These are phyloP conservation scores for Agrochola lychnidis DNA, from an alignment of 2,888 invertebrate species.

Conservation along the genomic window DNA sequence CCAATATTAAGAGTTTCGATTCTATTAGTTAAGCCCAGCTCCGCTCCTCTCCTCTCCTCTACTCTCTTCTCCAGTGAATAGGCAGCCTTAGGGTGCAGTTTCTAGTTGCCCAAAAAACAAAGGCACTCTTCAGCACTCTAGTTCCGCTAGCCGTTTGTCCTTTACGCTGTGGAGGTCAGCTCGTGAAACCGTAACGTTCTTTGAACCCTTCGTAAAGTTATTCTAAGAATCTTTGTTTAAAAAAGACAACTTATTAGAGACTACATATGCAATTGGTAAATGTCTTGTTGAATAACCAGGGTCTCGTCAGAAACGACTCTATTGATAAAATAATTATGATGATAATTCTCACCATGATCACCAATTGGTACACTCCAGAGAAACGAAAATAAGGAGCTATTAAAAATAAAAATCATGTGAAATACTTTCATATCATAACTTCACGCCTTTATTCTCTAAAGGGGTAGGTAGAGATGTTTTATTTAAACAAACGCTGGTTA, in stretches of 20 bases:
- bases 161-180: conserved; percentile 8
- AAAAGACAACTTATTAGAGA: neutral
- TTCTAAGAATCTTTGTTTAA: conserved; percentile 16
- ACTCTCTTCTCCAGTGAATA: too few relatives aligned
- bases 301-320: neutral
- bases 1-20: too few relatives aligned
- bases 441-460: too few relatives aligned
- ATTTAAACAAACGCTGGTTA: too few relatives aligned
- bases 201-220: conserved; percentile 47
- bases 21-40: too few relatives aligned
- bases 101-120: neutral
- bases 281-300: neutral
- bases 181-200: conserved; percentile 52
- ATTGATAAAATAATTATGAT: neutral
- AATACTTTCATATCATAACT: too few relatives aligned
- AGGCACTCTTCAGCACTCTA: neutral
- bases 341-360: too few relatives aligned
- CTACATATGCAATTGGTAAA: neutral
- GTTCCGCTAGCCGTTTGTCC: conserved; percentile 7
- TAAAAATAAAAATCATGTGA: too few relatives aligned
- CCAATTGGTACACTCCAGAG: neutral
- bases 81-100: too few relatives aligned
- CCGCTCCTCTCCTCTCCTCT: too few relatives aligned
- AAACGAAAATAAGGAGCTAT: neutral
- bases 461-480: too few relatives aligned